These are phyloP conservation scores for Mormyrus lacerda DNA, from an alignment of 2,113 vertebrate genomes.

Conservation along the genomic window DNA sequence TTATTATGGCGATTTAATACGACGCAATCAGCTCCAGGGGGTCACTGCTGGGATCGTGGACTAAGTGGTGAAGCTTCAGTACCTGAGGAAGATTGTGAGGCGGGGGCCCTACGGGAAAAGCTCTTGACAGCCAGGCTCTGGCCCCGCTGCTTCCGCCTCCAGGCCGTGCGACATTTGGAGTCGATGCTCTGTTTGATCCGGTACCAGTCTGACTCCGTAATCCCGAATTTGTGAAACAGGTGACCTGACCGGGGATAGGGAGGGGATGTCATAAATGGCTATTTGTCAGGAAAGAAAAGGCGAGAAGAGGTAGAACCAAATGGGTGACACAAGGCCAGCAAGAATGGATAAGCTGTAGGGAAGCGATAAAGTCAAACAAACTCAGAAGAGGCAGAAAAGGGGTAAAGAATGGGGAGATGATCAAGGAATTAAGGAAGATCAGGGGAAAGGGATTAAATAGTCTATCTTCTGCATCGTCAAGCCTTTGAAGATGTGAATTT, in stretches of 20 bases:
- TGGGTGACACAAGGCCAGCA: not conserved
- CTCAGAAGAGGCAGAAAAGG: not conserved
- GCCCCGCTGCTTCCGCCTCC: conserved; percentile 91
- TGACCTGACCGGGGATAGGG: conserved; percentile 64
- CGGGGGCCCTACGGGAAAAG: conserved; percentile 84
- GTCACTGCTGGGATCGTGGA: not conserved
- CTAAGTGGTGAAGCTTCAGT: not conserved
- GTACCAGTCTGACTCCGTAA: conserved; percentile 95
- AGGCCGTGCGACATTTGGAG: conserved; percentile 95
- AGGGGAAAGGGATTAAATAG: not conserved
- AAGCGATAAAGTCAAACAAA: not conserved
- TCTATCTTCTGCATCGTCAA: not conserved
- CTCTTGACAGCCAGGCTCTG: conserved; percentile 96
- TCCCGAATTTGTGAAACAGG: conserved; percentile 90
- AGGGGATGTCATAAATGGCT: not conserved
- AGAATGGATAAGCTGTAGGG: not conserved
- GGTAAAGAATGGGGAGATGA: not conserved
- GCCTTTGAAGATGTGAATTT: not conserved
- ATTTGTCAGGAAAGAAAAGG: not conserved
- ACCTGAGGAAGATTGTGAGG: conserved; percentile 67
- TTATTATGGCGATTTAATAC: not conserved
- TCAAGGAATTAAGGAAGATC: not conserved
- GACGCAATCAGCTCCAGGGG: not conserved
- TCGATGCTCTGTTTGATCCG: conserved; percentile 98
- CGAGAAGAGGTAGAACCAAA: not conserved